Conservation (phyloP, 35 echinoderm and acorn worm genomes). For the Heliocidaris tuberculata region DNA sequence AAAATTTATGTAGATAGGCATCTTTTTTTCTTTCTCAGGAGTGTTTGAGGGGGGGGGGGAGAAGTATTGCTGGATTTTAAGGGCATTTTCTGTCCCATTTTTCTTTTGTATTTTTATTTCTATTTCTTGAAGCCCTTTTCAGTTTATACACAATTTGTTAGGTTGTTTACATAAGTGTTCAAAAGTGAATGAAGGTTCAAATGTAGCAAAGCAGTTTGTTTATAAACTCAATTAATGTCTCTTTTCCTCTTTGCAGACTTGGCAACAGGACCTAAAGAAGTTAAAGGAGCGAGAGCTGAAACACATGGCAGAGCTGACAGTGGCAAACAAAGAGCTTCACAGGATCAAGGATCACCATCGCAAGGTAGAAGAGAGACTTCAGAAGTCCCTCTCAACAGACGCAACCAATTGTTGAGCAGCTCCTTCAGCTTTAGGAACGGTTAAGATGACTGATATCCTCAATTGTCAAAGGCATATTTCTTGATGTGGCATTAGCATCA, state of each 20-base stretch:
- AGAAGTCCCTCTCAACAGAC: constrained; percentile 41
- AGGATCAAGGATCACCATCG: constrained; percentile 32
- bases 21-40: too few species aligned
- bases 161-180: too few species aligned
- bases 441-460: background rate
- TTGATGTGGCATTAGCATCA: background rate
- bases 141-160: too few species aligned
- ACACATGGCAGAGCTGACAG: constrained; percentile 74
- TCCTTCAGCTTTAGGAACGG: background rate
- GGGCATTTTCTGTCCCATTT: too few species aligned
- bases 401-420: constrained; percentile 2
- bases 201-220: too few species aligned
- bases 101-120: too few species aligned
- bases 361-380: background rate
- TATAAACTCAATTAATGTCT: too few species aligned
- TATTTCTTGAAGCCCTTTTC: too few species aligned
- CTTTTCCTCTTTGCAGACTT: constrained; percentile 54
- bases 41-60: too few species aligned
- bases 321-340: constrained; percentile 71
- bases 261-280: constrained; percentile 87
- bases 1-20: too few species aligned
- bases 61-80: too few species aligned
- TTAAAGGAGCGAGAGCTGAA: constrained; percentile 72
- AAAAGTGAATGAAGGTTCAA: too few species aligned
- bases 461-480: background rate